Percentiles rank a stretch among this genome's conserved stretches.
Evolutionary conservation across 2,888 invertebrate genomes (phyloP).

Genomic region (Dolichomitus sp.): DNA sequence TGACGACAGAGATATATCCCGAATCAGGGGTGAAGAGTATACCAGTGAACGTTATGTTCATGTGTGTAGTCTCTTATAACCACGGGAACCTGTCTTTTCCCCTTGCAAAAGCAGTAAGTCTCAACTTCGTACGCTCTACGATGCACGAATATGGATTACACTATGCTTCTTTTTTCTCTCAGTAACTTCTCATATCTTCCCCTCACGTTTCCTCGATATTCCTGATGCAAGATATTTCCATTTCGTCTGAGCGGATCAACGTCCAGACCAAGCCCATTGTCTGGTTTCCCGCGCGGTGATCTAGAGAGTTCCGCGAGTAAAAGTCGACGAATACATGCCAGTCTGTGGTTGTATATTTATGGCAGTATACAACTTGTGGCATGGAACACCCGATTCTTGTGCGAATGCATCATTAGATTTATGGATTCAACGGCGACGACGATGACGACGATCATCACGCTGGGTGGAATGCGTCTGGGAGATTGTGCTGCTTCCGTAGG

Average conservation of each 20-base stretch:
- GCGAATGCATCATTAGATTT: slow-evolving; percentile 74
- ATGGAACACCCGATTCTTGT: slow-evolving; percentile 6
- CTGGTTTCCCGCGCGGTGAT: slow-evolving; percentile 49
- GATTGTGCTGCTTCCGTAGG: not conserved
- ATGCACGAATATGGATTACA: slow-evolving; percentile 65
- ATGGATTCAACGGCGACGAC: slow-evolving; percentile 67
- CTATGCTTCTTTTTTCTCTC: slow-evolving; percentile 17
- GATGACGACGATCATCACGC: slow-evolving; percentile 37
- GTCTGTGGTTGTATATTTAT: slow-evolving; percentile 37
- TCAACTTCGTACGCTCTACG: slow-evolving; percentile 27
- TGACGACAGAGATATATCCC: slow-evolving; percentile 48
- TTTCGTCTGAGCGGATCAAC: slow-evolving; percentile 67
- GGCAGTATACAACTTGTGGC: slow-evolving; percentile 11
- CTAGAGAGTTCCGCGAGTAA: slow-evolving; percentile 36
- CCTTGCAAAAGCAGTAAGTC: slow-evolving; percentile 45
- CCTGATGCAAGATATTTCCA: slow-evolving; percentile 65
- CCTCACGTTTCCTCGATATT: slow-evolving; percentile 28
- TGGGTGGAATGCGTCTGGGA: slow-evolving; percentile 47
- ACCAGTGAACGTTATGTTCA: slow-evolving; percentile 24
- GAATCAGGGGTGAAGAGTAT: slow-evolving; percentile 42
- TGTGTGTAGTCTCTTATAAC: slow-evolving; percentile 50
- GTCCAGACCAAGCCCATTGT: slow-evolving; percentile 61
- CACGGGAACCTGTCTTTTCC: slow-evolving; percentile 32
- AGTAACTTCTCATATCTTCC: slow-evolving; percentile 40
- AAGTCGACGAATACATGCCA: slow-evolving; percentile 5